A percentile compares a stretch with the other conserved stretches of the same genome.
Conservation (phyloP, 2,797 vertebrate species). For the Parauchenoglanis ngamensis region DNA sequence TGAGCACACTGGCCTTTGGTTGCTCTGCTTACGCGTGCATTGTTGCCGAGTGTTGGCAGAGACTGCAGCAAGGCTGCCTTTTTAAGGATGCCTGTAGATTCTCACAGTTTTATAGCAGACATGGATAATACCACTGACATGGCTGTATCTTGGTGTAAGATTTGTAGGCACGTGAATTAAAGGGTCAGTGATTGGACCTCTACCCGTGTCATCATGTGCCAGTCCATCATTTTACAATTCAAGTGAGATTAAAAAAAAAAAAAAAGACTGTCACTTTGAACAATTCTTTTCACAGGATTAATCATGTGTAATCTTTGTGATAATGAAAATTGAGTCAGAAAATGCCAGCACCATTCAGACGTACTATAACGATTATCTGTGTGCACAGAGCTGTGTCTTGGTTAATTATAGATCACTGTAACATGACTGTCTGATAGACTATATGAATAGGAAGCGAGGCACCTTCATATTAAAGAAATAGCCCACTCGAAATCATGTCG, state of each 20-base stretch:
- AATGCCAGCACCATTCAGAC: constrained; percentile 56
- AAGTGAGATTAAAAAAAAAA: neutral
- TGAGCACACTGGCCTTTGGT: neutral
- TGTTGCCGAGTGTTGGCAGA: neutral
- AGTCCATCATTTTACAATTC: neutral
- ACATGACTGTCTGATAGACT: constrained; percentile 2
- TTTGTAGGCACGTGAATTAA: neutral
- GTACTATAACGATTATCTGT: neutral
- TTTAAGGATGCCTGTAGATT: constrained; percentile 18
- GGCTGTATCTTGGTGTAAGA: neutral
- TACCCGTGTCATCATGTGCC: neutral
- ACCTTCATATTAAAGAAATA: neutral
- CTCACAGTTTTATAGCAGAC: constrained; percentile 14
- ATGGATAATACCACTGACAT: neutral
- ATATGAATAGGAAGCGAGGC: neutral
- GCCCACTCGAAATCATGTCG: neutral
- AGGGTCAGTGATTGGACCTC: neutral
- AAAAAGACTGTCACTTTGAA: neutral
- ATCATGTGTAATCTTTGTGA: constrained; percentile 68
- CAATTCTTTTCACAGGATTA: neutral
- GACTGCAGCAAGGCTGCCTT: constrained; percentile 20
- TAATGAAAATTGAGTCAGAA: constrained; percentile 72
- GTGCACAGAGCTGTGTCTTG: constrained; percentile 3
- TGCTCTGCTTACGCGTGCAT: constrained; percentile 15
- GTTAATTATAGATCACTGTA: constrained; percentile 9